Conservation (phyloP, 2,797 vertebrate genomes). For the Enteromius anoplus region DNA sequence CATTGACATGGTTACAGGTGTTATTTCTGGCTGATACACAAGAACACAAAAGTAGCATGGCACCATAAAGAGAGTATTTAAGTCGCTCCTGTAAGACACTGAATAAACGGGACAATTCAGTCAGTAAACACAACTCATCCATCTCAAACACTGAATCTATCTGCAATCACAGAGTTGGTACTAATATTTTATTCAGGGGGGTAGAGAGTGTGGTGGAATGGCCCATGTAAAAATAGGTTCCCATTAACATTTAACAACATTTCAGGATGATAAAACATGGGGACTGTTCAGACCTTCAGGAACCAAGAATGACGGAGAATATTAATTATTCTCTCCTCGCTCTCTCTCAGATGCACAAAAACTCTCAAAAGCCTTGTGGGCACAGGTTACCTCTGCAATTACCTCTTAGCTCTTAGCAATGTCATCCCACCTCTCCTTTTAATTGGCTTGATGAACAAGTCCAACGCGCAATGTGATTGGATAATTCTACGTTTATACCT, state of each 20-base stretch:
- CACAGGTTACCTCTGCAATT: conserved; percentile 23
- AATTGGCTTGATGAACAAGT: not conserved
- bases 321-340: conserved; percentile 43
- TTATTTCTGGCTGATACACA: not conserved
- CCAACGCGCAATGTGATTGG: not conserved
- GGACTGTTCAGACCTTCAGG: conserved; percentile 36
- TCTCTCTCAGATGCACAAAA: conserved; percentile 29
- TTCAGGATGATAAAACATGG: conserved; percentile 54
- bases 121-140: not conserved
- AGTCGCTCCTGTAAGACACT: not conserved
- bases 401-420: conserved; percentile 18
- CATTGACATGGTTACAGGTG: not conserved
- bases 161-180: not conserved
- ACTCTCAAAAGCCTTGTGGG: conserved; percentile 22
- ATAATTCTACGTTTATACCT: not conserved
- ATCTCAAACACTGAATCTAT: not conserved
- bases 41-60: not conserved
- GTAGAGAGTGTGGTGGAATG: conserved; percentile 37
- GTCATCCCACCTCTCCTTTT: not conserved
- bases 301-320: conserved; percentile 46
- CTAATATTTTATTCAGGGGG: conserved; percentile 32
- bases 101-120: not conserved
- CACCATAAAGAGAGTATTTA: too few species aligned
- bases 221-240: conserved; percentile 58
- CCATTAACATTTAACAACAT: conserved; percentile 61